A percentile compares a stretch with the other conserved stretches of the same genome.
Conservation (phyloP, 2,888 invertebrate species). For the Alcis repandata region DNA sequence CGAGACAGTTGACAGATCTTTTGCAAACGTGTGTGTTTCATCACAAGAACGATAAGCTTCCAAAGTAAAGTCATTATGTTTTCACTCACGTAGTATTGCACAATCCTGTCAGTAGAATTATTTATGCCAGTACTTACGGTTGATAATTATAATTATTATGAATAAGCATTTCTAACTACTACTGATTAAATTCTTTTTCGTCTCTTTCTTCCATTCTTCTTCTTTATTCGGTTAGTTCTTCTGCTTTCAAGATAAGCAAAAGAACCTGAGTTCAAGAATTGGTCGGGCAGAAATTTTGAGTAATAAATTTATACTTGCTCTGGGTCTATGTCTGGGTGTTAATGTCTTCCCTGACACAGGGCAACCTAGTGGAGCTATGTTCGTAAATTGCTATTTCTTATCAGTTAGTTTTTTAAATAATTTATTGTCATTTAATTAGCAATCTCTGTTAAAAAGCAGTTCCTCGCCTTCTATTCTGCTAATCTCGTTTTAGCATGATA, state of each 20-base stretch:
- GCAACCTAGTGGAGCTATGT: no score
- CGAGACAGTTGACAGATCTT: conserved; percentile 50
- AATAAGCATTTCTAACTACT: neutral
- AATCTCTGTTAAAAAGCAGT: neutral
- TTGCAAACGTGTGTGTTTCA: conserved; percentile 61
- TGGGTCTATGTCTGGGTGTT: no score
- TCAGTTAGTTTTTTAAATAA: neutral
- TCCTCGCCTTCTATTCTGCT: no score
- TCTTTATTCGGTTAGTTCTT: no score
- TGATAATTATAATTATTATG: neutral
- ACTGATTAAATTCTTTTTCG: no score
- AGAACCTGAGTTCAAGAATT: no score
- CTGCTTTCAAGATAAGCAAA: no score
- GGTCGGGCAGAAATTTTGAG: no score
- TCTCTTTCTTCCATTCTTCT: no score
- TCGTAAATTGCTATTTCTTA: no score
- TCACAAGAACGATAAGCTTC: conserved; percentile 60
- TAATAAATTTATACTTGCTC: no score
- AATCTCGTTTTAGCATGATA: neutral
- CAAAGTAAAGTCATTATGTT: conserved; percentile 68
- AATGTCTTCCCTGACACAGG: no score
- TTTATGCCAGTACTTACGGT: neutral
- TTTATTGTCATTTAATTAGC: neutral
- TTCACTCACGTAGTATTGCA: conserved; percentile 71
- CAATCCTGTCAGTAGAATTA: conserved; percentile 42